phyloP scores from a whole-genome alignment of 1,140 invertebrate genomes.

The Nephila pilipes region DNA sequence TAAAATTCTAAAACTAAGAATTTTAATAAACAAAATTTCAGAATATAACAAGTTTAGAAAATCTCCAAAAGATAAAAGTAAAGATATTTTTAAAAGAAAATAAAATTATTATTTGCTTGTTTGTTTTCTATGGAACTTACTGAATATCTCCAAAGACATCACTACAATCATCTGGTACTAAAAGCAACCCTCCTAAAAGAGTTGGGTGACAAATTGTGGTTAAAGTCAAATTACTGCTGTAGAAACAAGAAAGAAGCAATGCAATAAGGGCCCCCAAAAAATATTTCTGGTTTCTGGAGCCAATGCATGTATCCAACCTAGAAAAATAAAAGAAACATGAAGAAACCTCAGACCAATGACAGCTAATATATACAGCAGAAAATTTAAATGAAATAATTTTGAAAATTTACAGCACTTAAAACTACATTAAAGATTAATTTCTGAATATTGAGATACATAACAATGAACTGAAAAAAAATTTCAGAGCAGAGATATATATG shows the following conservation, averaged over 20 bases:
- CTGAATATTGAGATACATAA: too few relatives aligned
- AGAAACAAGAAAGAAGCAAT: constrained; percentile 86
- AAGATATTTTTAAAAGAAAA: background rate
- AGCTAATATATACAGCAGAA: too few relatives aligned
- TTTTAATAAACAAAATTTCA: background rate
- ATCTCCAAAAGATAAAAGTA: background rate
- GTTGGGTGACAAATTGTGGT: constrained; percentile 88
- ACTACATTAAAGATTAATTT: too few relatives aligned
- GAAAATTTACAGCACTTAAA: too few relatives aligned
- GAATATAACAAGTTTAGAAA: background rate
- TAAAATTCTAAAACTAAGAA: background rate
- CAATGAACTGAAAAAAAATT: too few relatives aligned
- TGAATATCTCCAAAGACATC: constrained; percentile 76
- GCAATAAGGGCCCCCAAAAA: constrained; percentile 56
- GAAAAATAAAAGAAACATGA: background rate
- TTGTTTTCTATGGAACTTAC: too few relatives aligned
- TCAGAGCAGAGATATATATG: too few relatives aligned
- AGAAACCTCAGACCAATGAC: too few relatives aligned
- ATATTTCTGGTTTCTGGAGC: constrained; percentile 61
- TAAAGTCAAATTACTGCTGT: constrained; percentile 96
- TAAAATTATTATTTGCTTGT: background rate
- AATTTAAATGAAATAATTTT: too few relatives aligned
- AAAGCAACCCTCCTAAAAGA: constrained; percentile 57
- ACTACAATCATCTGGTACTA: constrained; percentile 72
- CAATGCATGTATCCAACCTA: constrained; percentile 75